phyloP scores from a whole-genome alignment of 2,113 vertebrate species.

The Tringa solitaria region DNA sequence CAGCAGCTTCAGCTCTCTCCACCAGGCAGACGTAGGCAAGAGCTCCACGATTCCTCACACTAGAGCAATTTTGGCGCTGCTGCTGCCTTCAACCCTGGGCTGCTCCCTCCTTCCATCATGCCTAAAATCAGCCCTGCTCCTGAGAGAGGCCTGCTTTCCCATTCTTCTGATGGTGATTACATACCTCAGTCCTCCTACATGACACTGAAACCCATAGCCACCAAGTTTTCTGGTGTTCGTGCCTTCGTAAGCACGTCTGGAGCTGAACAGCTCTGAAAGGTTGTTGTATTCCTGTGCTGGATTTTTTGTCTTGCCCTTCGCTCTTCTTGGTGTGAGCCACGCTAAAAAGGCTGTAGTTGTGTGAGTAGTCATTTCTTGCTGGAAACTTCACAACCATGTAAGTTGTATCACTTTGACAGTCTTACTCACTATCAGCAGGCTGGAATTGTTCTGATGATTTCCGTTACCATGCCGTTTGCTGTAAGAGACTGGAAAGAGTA shows the following conservation, averaged over 20 bases:
- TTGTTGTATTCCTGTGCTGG: neutral
- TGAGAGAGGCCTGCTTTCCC: neutral
- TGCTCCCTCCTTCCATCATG: neutral
- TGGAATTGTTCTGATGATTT: constrained; percentile 19
- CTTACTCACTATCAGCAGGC: neutral
- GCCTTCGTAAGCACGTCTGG: neutral
- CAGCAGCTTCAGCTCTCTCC: neutral
- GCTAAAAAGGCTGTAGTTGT: neutral
- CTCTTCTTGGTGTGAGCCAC: neutral
- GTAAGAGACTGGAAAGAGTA: constrained; percentile 42
- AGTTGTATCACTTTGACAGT: neutral
- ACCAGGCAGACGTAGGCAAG: neutral
- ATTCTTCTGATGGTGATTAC: neutral
- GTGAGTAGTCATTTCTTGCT: constrained; percentile 9
- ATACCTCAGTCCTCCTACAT: neutral
- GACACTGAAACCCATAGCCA: neutral
- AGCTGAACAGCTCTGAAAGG: neutral
- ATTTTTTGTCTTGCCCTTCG: neutral
- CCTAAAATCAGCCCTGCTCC: neutral
- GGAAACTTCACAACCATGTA: constrained; percentile 2
- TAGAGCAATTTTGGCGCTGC: neutral
- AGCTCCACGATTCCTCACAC: neutral
- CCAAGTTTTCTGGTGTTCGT: neutral
- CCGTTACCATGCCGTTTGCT: neutral
- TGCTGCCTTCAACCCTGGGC: neutral